Conservation (phyloP, 2,797 vertebrate genomes). For the Liparis tanakae region DNA sequence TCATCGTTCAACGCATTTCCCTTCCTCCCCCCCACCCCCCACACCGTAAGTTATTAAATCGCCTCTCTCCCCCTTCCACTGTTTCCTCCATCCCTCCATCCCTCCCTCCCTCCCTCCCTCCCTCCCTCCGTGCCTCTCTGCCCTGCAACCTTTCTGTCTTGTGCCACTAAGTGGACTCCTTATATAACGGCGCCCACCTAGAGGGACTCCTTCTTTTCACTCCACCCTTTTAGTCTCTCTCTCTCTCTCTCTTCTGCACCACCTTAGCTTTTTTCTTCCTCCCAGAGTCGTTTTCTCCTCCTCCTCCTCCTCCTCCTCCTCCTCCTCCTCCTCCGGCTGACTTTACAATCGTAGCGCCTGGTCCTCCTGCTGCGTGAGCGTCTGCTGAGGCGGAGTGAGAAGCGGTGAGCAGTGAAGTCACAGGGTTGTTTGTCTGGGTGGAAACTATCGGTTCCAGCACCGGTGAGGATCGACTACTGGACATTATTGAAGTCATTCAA, state of each 20-base stretch:
- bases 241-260: slow-evolving; percentile 22
- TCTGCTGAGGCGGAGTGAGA: slow-evolving; percentile 27
- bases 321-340: slow-evolving; percentile 12
- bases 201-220: slow-evolving; percentile 60
- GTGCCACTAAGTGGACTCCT: slow-evolving; percentile 75
- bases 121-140: slow-evolving; percentile 45
- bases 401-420: slow-evolving; percentile 33
- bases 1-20: slow-evolving; percentile 63
- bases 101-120: slow-evolving; percentile 27
- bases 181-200: slow-evolving; percentile 73
- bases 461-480: not conserved
- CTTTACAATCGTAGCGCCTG: slow-evolving; percentile 38
- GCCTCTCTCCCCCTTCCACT: slow-evolving; percentile 38
- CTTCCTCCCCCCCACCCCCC: slow-evolving; percentile 14
- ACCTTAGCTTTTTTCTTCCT: slow-evolving; percentile 35
- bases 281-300: slow-evolving; percentile 15
- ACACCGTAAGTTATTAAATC: slow-evolving; percentile 65
- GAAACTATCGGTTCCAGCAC: not conserved
- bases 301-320: slow-evolving; percentile 28
- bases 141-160: slow-evolving; percentile 70
- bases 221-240: slow-evolving; percentile 35
- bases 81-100: slow-evolving; percentile 26
- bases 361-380: slow-evolving; percentile 36
- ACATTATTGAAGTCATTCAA: not conserved
- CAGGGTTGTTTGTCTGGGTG: slow-evolving; percentile 4